A percentile compares a stretch with the other conserved stretches of the same genome.
These are phyloP conservation scores for Neosalanx taihuensis DNA, from an alignment of 2,797 vertebrate genomes.

Conservation along the genomic window DNA sequence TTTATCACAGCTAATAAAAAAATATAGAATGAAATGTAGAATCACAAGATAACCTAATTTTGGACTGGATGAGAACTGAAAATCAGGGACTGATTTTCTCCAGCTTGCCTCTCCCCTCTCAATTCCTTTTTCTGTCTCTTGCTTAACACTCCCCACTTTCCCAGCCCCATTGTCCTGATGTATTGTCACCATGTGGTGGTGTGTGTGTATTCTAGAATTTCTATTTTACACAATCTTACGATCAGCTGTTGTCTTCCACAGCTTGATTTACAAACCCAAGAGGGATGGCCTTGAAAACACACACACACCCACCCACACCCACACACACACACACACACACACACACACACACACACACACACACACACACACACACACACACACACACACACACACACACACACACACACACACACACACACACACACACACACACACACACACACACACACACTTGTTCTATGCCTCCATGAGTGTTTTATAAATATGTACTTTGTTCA, in stretches of 20 bases:
- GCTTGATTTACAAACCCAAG: constrained; percentile 41
- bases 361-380: constrained; percentile 1
- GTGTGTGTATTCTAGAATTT: constrained; percentile 54
- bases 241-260: constrained; percentile 43
- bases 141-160: not conserved
- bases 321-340: constrained; percentile 2
- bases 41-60: constrained; percentile 9
- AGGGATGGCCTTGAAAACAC: not conserved
- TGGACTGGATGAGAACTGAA: constrained; percentile 22
- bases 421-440: not conserved
- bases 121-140: not conserved
- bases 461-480: no score
- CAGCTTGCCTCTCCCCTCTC: not conserved
- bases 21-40: not conserved
- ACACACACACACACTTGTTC: not conserved
- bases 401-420: not conserved
- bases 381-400: constrained; percentile 1
- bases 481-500: no score
- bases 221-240: constrained; percentile 53
- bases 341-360: not conserved
- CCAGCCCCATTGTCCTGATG: not conserved
- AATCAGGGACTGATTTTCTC: not conserved
- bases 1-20: constrained; percentile 12
- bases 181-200: not conserved
- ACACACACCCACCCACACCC: constrained; percentile 1